phyloP scores from a whole-genome alignment of 2,113 vertebrate species.

The Machaerirhynchus nigripectus region DNA sequence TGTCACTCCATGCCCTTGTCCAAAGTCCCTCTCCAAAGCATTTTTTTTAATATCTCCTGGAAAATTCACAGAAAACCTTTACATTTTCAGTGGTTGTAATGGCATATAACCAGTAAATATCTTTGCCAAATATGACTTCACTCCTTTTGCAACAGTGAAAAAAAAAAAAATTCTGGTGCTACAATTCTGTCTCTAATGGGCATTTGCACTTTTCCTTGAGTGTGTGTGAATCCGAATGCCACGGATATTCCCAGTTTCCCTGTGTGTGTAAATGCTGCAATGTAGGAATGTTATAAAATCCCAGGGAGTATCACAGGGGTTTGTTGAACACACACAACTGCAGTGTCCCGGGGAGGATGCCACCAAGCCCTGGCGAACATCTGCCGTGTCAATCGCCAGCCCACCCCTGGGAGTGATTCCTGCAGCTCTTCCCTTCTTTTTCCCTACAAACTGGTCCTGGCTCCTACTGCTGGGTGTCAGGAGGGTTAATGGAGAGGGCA shows the following conservation, averaged over 20 bases:
- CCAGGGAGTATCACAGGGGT: neutral
- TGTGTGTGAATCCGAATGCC: accelerated
- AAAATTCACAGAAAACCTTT: neutral
- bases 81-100: neutral
- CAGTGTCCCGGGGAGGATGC: neutral
- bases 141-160: neutral
- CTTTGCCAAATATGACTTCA: neutral
- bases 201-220: neutral
- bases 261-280: neutral
- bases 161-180: neutral
- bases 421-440: neutral
- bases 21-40: neutral
- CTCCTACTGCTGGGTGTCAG: neutral
- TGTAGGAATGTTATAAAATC: neutral
- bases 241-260: neutral
- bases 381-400: neutral
- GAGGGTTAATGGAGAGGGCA: neutral
- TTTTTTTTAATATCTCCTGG: neutral
- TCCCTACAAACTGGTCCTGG: neutral
- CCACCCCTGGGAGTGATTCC: neutral
- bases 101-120: neutral
- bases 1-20: neutral
- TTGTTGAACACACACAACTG: neutral
- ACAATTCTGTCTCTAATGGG: neutral
- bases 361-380: neutral